phyloP scores from a whole-genome alignment of 2,797 vertebrate genomes.

The Strix occidentalis region DNA sequence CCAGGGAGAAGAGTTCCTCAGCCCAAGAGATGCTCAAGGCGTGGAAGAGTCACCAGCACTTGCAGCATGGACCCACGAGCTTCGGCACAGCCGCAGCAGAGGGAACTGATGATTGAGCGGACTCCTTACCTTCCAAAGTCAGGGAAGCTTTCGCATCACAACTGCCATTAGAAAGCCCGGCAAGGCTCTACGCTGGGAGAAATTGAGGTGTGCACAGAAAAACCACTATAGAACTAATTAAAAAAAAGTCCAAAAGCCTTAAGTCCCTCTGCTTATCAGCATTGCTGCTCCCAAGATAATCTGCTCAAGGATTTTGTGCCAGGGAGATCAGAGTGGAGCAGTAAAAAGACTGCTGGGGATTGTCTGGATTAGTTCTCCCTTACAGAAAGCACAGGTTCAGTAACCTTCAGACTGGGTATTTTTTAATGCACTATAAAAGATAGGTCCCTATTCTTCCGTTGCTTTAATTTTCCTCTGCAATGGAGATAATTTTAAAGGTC shows the following conservation, averaged over 20 bases:
- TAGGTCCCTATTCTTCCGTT: slow-evolving; percentile 14
- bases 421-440: slow-evolving; percentile 39
- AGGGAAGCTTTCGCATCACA: neutral
- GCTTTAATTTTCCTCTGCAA: slow-evolving; percentile 49
- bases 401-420: slow-evolving; percentile 52
- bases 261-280: slow-evolving; percentile 57
- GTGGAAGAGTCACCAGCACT: fast-evolving
- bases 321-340: slow-evolving; percentile 52
- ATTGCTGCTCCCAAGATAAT: slow-evolving; percentile 60
- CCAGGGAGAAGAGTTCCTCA: neutral
- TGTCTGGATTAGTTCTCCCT: slow-evolving; percentile 64
- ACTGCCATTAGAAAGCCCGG: neutral
- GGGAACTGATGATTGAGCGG: fast-evolving
- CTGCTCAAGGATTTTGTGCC: slow-evolving; percentile 60
- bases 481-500: slow-evolving; percentile 51
- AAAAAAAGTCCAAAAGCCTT: slow-evolving; percentile 54
- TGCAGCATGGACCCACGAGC: neutral
- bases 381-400: slow-evolving; percentile 59
- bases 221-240: slow-evolving; percentile 55
- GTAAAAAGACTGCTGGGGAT: slow-evolving; percentile 56
- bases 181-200: neutral
- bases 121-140: neutral
- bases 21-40: neutral
- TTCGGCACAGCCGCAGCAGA: neutral
- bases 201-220: neutral